Conservation (phyloP, 2,888 invertebrate species). For the Theretra japonica region DNA sequence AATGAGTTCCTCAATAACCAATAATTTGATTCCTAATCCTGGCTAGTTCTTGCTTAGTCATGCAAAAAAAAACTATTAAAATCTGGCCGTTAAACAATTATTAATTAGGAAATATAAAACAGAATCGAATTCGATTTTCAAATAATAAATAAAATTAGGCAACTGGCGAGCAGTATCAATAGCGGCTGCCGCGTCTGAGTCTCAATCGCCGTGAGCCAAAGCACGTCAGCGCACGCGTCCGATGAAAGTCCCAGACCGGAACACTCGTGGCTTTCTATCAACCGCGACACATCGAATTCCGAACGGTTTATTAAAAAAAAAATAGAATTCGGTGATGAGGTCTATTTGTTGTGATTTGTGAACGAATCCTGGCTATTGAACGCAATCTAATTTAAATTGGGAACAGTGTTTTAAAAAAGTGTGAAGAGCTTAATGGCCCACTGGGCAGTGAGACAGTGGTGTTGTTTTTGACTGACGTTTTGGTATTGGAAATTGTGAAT, state of each 20-base stretch:
- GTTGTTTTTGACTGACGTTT: conserved; percentile 34
- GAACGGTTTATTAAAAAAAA: conserved; percentile 35
- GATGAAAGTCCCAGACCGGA: conserved; percentile 67
- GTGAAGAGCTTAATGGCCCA: conserved; percentile 25
- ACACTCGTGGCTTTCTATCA: conserved; percentile 73
- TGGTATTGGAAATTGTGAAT: conserved; percentile 41
- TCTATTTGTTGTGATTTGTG: conserved; percentile 16
- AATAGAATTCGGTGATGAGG: background rate
- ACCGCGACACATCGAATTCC: conserved; percentile 40
- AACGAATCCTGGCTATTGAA: background rate
- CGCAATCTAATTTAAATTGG: background rate
- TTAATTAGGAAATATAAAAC: background rate
- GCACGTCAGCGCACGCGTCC: conserved; percentile 73
- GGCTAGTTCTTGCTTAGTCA: background rate
- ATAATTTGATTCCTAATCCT: too few relatives aligned
- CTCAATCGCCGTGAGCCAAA: conserved; percentile 67
- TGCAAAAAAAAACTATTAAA: background rate
- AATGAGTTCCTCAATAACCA: too few relatives aligned
- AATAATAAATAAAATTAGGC: conserved; percentile 46
- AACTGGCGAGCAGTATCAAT: conserved; percentile 50
- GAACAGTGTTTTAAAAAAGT: conserved; percentile 13
- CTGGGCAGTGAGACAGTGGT: conserved; percentile 33
- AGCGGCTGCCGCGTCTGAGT: conserved; percentile 53
- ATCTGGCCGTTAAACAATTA: too few relatives aligned
- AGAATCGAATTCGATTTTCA: conserved; percentile 10